phyloP scores from a whole-genome alignment of 2,113 vertebrate genomes.

The Morone chrysops region DNA sequence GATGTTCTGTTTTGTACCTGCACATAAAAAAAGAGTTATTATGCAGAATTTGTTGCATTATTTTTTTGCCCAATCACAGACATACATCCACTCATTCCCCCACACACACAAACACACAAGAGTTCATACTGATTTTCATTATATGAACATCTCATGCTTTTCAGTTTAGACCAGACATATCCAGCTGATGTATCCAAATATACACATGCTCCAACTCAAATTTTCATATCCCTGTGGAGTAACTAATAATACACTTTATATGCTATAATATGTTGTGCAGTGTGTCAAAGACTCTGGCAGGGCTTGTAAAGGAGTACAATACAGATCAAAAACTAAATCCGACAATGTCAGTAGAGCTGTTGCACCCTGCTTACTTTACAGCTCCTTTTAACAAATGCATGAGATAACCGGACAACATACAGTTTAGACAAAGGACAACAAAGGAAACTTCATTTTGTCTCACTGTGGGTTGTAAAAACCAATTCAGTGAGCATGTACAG shows the following conservation, averaged over 20 bases:
- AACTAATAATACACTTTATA: conserved; percentile 11
- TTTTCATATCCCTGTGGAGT: conserved; percentile 1
- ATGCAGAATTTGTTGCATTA: conserved; percentile 1
- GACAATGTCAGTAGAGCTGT: not conserved
- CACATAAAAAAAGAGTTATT: not conserved
- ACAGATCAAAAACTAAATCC: conserved; percentile 16
- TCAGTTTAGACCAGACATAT: not conserved
- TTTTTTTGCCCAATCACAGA: not conserved
- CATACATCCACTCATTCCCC: not conserved
- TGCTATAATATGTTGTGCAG: not conserved
- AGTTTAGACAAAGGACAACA: not conserved
- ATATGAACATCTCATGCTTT: conserved; percentile 10
- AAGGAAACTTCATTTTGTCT: not conserved
- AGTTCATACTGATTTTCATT: conserved; percentile 12
- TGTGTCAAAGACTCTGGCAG: not conserved
- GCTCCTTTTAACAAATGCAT: not conserved
- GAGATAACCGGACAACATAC: not conserved
- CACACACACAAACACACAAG: conserved; percentile 6
- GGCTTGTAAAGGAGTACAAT: not conserved
- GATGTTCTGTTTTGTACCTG: conserved; percentile 11
- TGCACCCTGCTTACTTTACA: conserved; percentile 4
- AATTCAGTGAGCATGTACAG: not conserved
- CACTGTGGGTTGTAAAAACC: not conserved
- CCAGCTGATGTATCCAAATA: conserved; percentile 8
- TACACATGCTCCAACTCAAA: conserved; percentile 3